Base-by-base conservation (phyloP, 1,140 invertebrate genomes). In the Chrysomallon squamiferum region DNA sequence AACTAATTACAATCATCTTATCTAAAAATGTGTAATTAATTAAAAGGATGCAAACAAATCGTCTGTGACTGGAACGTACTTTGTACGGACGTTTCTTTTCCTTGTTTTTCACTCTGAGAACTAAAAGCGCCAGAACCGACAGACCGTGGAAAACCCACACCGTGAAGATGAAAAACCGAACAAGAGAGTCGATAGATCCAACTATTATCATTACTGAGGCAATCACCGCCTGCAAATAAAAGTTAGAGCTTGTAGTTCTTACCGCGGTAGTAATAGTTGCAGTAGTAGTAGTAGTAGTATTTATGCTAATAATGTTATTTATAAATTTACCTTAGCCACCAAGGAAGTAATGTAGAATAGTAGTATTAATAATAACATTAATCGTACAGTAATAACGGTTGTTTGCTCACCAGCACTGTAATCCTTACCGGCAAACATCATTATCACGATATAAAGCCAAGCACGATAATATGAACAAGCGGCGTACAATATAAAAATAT, bases 91-190 rank as follows among this genome's bases (percentile, higher is more conserved):
- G 56, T 33, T 29, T 33, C 27, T 67, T 71, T 47, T 69, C 38
- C 54, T 71, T 72, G 60, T 74, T 67, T 57, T 69, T 71, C 52
- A 68, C 59, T 9, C 69, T 29, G 13, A 75, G 71, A 43, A 78
- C 47, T 1, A 73, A 59, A 11, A 75, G 62, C 3, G 68, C 71
- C 43, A 69, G 47, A 20, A 75, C 49, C 3, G 73, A 59, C 15
- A 68, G 56, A 30, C 74, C 72, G 54, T 75, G 72, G 57, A 75
- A 76, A 18, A 71, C 22, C 74, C 76, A 75, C 13, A 78, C 76
- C 3, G 64, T 68, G 65, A 75, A 75, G 13, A 77, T 68, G 66
- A 65, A 74, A 57, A 77, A 75, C 9, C 67, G 61, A 1, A 77
- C 58, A 58, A 75, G 65, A 20, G 58, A 22, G 30, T 41, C 35